Base-by-base conservation (phyloP, 2,888 invertebrate species). In the Oasisia sp. region DNA sequence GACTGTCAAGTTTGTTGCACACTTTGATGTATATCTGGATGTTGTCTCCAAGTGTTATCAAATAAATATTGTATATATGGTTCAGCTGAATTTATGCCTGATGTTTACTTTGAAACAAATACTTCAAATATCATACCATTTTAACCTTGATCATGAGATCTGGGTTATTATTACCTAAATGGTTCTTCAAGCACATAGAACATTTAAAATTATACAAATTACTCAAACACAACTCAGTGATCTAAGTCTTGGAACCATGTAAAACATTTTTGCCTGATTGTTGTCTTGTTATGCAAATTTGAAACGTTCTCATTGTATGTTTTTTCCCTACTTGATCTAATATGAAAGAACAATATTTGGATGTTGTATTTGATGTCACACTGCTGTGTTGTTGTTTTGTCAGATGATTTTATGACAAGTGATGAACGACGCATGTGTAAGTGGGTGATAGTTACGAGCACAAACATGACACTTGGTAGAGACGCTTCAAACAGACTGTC, bases 381-480 rank as follows among this genome's bases (percentile, higher is more conserved):
- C 19, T 27, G 19, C 19, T 74, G 74, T 74, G 7, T 0, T 74
- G 74, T 74, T 74, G 74, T 74, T 27, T 74, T 74, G 27, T 74
- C 74, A 74, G 74, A 74, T 74, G 74, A 74, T 74, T 74, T 74
- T 74, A 74, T 74, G 74, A 74, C 74, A 19, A 74, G 27, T 74
- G 27, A 74, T 27, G 74, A 74, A 74, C 19, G 74, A n/a, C 19
- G 14, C 74, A n/a, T 74, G n/a, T 74, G 74, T 74, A 74, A 74
- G 74, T 74, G 74, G 74, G 38, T 38, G 38, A 38, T 38, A 38
- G 38, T 38, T 38, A 38, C 38, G 2, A 38, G 38, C 38, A 38
- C 38, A 38, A 38, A 38, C 38, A 38, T 38, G 38, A 38, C 38
- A 7, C 19, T 19, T 19, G 74, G 74, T 19, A 74, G 74, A 74